phyloP scores from a whole-genome alignment of 2,888 invertebrate genomes.

The Ptilodon capucinus region DNA sequence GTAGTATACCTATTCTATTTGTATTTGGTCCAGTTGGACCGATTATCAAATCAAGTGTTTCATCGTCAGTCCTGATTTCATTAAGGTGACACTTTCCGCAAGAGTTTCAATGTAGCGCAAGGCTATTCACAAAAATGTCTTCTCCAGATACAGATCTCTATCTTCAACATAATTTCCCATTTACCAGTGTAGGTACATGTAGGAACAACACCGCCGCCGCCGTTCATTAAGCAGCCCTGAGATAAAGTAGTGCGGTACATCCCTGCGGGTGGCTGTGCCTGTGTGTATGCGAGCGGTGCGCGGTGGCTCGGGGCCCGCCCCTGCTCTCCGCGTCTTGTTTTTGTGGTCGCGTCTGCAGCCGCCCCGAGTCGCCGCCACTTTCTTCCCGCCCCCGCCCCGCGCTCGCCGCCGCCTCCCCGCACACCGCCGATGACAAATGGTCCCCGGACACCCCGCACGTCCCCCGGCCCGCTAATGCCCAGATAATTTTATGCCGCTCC shows the following conservation, averaged over 20 bases:
- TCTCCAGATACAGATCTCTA: slow-evolving; percentile 1
- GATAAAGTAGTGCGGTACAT: slow-evolving; percentile 44
- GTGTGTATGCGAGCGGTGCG: slow-evolving; percentile 32
- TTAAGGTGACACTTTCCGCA: too few species aligned
- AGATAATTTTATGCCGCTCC: slow-evolving; percentile 78
- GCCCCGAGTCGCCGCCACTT: slow-evolving; percentile 71
- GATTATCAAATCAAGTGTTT: too few species aligned
- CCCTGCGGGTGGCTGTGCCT: slow-evolving; percentile 60
- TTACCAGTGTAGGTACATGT: slow-evolving; percentile 37
- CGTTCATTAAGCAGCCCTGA: slow-evolving; percentile 40
- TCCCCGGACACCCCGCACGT: slow-evolving; percentile 68
- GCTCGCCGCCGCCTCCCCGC: slow-evolving; percentile 30
- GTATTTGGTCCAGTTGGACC: background rate
- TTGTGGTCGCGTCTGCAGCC: slow-evolving; percentile 80
- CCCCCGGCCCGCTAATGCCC: slow-evolving; percentile 69
- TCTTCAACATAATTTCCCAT: slow-evolving; percentile 27
- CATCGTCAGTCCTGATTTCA: too few species aligned
- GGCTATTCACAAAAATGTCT: too few species aligned
- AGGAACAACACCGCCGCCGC: slow-evolving; percentile 30
- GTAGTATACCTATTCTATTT: background rate
- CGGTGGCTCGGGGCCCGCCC: slow-evolving; percentile 67
- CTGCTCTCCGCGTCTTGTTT: slow-evolving; percentile 74
- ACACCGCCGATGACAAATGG: slow-evolving; percentile 79
- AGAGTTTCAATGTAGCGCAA: too few species aligned
- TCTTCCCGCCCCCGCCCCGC: slow-evolving; percentile 58